Percentiles rank a stretch among this genome's conserved stretches.
Conservation (phyloP, 2,888 invertebrate species). For the Callimorpha dominula region DNA sequence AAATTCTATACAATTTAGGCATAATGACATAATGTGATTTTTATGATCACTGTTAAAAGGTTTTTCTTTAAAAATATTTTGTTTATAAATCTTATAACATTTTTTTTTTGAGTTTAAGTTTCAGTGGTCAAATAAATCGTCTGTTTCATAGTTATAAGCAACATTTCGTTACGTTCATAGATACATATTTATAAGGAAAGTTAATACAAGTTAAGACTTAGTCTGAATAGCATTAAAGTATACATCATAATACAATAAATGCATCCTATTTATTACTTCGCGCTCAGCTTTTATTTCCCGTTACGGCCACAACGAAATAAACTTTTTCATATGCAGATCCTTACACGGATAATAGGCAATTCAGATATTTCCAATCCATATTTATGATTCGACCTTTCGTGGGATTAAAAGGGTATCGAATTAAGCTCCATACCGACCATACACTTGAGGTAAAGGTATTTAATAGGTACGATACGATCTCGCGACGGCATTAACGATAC, state of each 20-base stretch:
- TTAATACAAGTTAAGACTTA: not conserved
- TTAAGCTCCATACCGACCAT: conserved; percentile 34
- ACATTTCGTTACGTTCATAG: no score
- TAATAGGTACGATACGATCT: conserved; percentile 29
- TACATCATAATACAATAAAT: conserved; percentile 8
- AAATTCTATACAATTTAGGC: no score
- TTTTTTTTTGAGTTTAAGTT: no score
- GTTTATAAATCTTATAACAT: no score
- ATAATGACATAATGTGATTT: no score
- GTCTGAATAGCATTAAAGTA: not conserved
- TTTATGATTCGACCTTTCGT: conserved; percentile 50
- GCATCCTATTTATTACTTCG: not conserved
- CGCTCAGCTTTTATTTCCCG: conserved; percentile 20
- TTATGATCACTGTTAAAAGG: no score
- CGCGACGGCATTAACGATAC: conserved; percentile 10
- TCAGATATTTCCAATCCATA: conserved; percentile 50
- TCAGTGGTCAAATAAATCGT: no score
- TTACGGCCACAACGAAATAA: conserved; percentile 26
- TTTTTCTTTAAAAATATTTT: no score
- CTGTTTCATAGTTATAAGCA: no score
- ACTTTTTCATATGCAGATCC: conserved; percentile 30
- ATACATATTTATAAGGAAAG: not conserved
- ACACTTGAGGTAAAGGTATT: conserved; percentile 21
- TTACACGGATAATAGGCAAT: conserved; percentile 38
- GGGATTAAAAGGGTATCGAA: conserved; percentile 49